Base-by-base conservation (phyloP, 2,888 invertebrate genomes). In the Noctua fimbriata region DNA sequence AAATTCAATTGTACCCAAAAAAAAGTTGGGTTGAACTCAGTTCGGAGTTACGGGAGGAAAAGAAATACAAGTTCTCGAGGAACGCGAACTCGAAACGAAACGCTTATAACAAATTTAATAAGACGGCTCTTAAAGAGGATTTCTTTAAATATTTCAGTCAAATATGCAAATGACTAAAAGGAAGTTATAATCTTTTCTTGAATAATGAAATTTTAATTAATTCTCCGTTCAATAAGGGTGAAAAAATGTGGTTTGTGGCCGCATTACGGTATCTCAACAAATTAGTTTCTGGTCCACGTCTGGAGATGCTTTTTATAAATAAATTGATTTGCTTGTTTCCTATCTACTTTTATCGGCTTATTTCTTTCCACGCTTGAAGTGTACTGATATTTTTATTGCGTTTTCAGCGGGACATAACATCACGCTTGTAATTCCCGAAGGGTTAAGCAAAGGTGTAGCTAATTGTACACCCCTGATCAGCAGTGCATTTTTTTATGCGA, bases 201-300 rank as follows among this genome's bases (percentile, higher is more conserved):
- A 94, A 94, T 94, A 94, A 95, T 94, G 93, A 94, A 94, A 94
- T 92, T 94, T 94, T 94, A 94, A 94, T 94, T 94, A 94, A 94
- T 94, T 93, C 90, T 77, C 78, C 90, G 89, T 92, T 92, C 93
- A 91, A 93, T 93, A 90, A 89, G 88, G 88, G 87, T 83, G 85
- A 88, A 90, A 91, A 88, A 91, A 90, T 88, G 84, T 89, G 88
- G 88, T 79, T 78, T 75, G 66, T 70, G 84, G 82, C 80, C 79
- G 83, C 87, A 90, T 89, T 85, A 85, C 81, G 87, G 77, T 88
- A 77, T 79, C 84, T 86, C 84, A 70, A 88, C 85, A 85, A 90
- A 88, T 90, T 89, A 81, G 82, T 87, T 87, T 85, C 72, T 70
- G 69, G 80, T 74, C 67, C 41, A 58, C 72, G 12, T 41, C 49